Evolutionary conservation across 92 coral and sea anemone species (phyloP), one percentile per base, ranked within the genome.

Genomic region (Siderastrea radians): DNA sequence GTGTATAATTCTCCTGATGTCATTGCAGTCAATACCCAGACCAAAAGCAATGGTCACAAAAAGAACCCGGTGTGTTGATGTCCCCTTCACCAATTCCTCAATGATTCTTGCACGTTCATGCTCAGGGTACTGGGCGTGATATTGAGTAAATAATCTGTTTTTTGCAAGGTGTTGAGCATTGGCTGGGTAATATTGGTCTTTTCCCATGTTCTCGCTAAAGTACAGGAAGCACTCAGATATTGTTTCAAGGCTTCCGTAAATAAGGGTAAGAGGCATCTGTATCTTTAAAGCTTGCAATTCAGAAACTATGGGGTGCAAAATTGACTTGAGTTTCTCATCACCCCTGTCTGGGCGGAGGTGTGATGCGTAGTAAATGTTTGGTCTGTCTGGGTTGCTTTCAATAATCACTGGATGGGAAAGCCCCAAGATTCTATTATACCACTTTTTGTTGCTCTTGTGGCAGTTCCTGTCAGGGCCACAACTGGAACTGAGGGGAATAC

Each of bases 1-100:
- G 89, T 94, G 98, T 10, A 94, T 76, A 12, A 92, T 75, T 43
- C 81, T 86, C 44, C 84, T 44, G 51, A 94, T 84, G 54, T 90
- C 26, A 4, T 58, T 53, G 7, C 85, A 64, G 78, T 94, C 97
- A 12, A 91, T 51, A 7, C 96, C 94, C 66, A 94, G 77, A 1
- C 95, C 95, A 89, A 94, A 94, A 44, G 97, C 93, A 17, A 94
- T 87, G 53, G 97, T 94, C 11, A 80, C 95, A 91, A 94, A 91
- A 7, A 94, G 79, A 17, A 94, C 49, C 46, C 95, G 61, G 14
- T 75, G 86, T 70, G 75, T 89, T n/a, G 85, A 88, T 26, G 63
- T 85, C 19, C 90, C 87, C 50, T 62, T 43, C 8, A 82, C 72
- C 43, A 94, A 65, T 43, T 82, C 93, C 14, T 79, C 73, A 12